Evolutionary conservation across 1,140 invertebrate genomes (phyloP).

Genomic region (Lineus longissimus): DNA sequence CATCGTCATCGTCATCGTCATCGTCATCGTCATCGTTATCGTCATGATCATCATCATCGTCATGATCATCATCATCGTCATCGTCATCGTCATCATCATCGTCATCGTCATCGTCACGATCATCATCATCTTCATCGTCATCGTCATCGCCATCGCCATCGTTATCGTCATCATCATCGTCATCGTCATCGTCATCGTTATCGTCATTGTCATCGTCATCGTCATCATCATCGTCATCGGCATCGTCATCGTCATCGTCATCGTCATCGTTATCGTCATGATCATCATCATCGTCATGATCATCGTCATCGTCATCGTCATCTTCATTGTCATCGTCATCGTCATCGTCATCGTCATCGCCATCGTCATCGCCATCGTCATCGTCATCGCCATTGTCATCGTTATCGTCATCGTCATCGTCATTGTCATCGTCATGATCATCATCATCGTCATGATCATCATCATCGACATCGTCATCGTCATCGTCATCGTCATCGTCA

Average conservation of each 20-base stretch:
- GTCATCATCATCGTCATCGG: constrained; percentile 5
- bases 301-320: neutral
- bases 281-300: too few relatives aligned
- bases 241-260: too few relatives aligned
- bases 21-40: neutral
- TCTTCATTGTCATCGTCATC: neutral
- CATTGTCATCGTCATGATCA: too few relatives aligned
- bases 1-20: neutral
- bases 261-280: too few relatives aligned
- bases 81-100: neutral
- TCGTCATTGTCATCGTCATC: neutral
- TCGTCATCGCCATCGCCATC: neutral
- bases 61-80: too few relatives aligned
- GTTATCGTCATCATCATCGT: neutral
- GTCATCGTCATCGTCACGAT: too few relatives aligned
- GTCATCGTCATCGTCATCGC: neutral
- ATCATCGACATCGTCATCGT: neutral
- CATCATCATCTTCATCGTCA: neutral
- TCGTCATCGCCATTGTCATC: neutral
- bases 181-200: neutral
- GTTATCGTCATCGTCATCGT: neutral
- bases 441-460: too few relatives aligned
- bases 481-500: neutral
- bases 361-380: neutral
- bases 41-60: too few relatives aligned